Base-by-base conservation (phyloP, 2,797 vertebrate species). In the Coccyzus lansbergi region DNA sequence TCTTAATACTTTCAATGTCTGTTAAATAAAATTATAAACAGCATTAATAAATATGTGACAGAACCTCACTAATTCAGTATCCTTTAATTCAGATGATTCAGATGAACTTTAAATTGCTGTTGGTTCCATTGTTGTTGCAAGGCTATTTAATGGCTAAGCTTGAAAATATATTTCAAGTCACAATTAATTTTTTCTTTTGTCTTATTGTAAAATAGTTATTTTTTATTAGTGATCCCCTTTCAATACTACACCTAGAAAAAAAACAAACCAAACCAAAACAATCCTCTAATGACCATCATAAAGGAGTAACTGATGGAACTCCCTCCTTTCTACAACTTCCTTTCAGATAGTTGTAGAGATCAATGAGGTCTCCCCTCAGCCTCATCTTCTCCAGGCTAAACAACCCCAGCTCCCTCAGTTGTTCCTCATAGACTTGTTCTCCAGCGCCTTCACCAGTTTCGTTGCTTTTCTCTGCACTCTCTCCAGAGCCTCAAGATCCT, bases 211-310 rank as follows among this genome's bases (percentile, higher is more conserved):
- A 89, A n/a, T 22, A 63, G 0, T 10, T 55, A 38, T 59, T 81
- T 90, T 84, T 28, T 33, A 49, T 5, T 48, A 6, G 7, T 60
- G 72, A 60, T 28, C 21, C 9, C 2, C 10, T 7, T 58, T 85
- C 22, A 18, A 3, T 49, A 53, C 2, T 28, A 18, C 22, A 19
- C 1, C 8, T 86, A 60, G 34, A 11, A 59, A 38, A 7, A 38
- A 34, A 10, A 7, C 38, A 34, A 10, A 0, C 1, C 2, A n/a
- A n/a, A n/a, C n/a, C n/a, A n/a, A n/a, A n/a, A n/a, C 8, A 52
- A 68, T 48, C 3, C 3, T 21, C 5, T 59, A 42, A 3, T 44
- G 67, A 48, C 8, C 1, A 14, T 29, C 16, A 7, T 14, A 80
- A 7, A 38, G 14, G 59, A 79, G 36, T 17, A 81, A 71, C 38